Base-by-base conservation (phyloP, 2,888 invertebrate genomes). In the Resseliella maxima region DNA sequence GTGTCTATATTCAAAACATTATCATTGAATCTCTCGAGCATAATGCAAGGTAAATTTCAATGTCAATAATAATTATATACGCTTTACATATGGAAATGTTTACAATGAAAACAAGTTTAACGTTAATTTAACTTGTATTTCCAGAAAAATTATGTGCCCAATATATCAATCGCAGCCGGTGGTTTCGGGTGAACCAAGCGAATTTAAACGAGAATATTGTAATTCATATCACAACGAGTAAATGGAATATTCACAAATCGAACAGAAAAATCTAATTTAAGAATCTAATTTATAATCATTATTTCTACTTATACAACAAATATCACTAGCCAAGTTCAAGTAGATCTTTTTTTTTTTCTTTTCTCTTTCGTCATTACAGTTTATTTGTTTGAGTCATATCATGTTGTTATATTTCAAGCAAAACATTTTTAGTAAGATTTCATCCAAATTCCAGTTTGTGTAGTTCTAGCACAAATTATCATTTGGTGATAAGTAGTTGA, bases 11-110 rank as follows among this genome's bases (percentile, higher is more conserved):
- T 85, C 94, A 95, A 87, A 94, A 94, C 87, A 91, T 97, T 64
- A 93, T 93, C 85, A 92, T 97, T 54, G 94, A 95, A 83, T 94
- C 94, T 18, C 92, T 96, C 88, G 96, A 96, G 90, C 93, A 93
- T 86, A 92, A 93, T 88, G 92, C 93, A 88, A 94, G 93, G 95
- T 94, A 91, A 92, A 92, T 18, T 41, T 50, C 24, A 6, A 24
- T n/a, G 24, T 59, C 3, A 8, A 59, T 59, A 64, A 64, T 64
- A 5, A 15, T 3, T 27, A 50, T 50, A 12, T 18, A 10, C 50
- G 59, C 59, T 3, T 59, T 18, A 50, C 41, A n/a, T n/a, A n/a
- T n/a, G n/a, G n/a, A n/a, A n/a, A n/a, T n/a, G n/a, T n/a, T n/a
- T n/a, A n/a, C n/a, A n/a, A n/a, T n/a, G n/a, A 12, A 50, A 50